Conservation (phyloP, 2,888 invertebrate genomes). For the Pyrrhosoma nymphula region DNA sequence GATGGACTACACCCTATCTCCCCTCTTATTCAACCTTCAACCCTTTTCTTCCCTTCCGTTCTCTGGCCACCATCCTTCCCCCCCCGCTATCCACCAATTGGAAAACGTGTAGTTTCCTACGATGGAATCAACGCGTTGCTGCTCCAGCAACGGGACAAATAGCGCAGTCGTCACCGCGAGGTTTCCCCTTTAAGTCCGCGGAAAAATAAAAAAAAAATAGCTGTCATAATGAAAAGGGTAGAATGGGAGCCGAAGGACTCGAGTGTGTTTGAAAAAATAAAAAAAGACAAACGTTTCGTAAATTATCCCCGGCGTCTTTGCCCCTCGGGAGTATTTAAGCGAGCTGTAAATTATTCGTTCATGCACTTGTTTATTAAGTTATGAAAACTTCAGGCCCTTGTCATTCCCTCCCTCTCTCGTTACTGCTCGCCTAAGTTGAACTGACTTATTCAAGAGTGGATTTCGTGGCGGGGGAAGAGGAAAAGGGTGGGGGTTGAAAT, state of each 20-base stretch:
- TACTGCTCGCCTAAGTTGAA: background rate
- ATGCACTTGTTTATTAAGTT: constrained; percentile 18
- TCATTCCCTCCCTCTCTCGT: background rate
- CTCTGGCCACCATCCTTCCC: too few species aligned
- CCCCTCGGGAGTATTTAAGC: background rate
- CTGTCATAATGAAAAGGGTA: background rate
- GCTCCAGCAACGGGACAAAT: background rate
- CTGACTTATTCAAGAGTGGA: background rate
- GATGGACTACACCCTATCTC: too few species aligned
- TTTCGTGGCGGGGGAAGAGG: too few species aligned
- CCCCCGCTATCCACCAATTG: too few species aligned
- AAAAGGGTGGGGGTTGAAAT: background rate
- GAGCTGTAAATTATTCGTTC: background rate
- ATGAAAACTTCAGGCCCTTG: background rate
- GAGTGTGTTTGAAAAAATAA: background rate
- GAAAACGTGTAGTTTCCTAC: too few species aligned
- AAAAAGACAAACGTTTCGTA: background rate
- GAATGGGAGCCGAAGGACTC: background rate
- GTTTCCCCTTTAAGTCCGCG: background rate
- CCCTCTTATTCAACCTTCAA: too few species aligned
- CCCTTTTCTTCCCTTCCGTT: too few species aligned
- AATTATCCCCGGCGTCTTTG: background rate
- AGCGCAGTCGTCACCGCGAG: background rate
- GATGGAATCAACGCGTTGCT: too few species aligned
- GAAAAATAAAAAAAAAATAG: background rate